Evolutionary conservation across 2,888 invertebrate species (phyloP).

Genomic region (Tillus elongatus): DNA sequence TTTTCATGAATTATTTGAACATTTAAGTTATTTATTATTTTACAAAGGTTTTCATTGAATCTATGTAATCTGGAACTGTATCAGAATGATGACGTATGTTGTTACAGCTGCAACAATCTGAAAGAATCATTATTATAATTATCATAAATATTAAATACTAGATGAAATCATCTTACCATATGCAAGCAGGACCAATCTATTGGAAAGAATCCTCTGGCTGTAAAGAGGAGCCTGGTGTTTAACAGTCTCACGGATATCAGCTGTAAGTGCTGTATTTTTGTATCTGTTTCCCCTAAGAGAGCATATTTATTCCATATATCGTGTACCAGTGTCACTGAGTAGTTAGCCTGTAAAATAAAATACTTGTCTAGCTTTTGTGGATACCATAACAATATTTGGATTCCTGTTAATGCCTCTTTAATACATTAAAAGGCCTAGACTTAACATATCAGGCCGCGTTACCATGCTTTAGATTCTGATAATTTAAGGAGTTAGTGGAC

Average conservation of each 20-base stretch:
- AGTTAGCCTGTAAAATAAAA: not conserved
- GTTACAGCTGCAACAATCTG: not conserved
- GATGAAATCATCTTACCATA: not conserved
- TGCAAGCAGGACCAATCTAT: not conserved
- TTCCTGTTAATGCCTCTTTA: too few relatives aligned
- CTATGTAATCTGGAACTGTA: constrained; percentile 1
- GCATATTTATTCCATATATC: constrained; percentile 1
- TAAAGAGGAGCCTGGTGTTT: not conserved
- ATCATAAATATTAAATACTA: not conserved
- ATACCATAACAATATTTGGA: too few relatives aligned
- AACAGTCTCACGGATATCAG: not conserved
- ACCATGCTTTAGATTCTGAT: too few relatives aligned
- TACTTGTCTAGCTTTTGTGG: not conserved
- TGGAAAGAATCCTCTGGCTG: not conserved
- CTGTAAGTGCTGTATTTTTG: constrained; percentile 2
- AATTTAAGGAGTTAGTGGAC: too few relatives aligned
- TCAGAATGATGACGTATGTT: not conserved
- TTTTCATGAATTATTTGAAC: too few relatives aligned
- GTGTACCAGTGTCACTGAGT: not conserved
- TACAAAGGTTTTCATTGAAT: too few relatives aligned
- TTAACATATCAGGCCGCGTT: too few relatives aligned
- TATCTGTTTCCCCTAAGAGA: not conserved
- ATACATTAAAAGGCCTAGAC: too few relatives aligned
- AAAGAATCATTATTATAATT: too few relatives aligned
- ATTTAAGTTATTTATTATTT: too few relatives aligned